These are phyloP conservation scores for Agrypnus murinus DNA, from an alignment of 2,888 invertebrate species.

Conservation along the genomic window DNA sequence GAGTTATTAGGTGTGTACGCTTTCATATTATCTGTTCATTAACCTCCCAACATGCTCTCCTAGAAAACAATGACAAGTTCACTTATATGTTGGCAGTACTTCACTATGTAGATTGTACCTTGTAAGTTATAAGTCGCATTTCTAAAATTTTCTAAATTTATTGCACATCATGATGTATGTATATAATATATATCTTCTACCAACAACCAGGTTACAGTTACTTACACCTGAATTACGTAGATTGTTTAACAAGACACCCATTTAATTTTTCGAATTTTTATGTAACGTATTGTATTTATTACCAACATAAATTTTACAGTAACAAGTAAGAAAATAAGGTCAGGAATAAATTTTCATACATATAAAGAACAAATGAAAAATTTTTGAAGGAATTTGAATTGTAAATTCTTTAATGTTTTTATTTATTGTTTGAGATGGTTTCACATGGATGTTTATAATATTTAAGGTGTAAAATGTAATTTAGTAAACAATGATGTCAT, in stretches of 20 bases:
- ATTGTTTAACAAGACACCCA: conserved; percentile 11
- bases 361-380: no score
- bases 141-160: conserved; percentile 21
- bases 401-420: no score
- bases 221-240: conserved; percentile 7
- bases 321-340: neutral
- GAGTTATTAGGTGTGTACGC: conserved; percentile 51
- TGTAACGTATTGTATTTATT: neutral
- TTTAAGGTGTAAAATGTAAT: no score
- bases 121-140: neutral
- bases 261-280: conserved; percentile 9
- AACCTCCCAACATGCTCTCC: conserved; percentile 34
- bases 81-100: neutral
- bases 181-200: no score
- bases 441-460: no score
- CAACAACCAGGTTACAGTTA: conserved; percentile 13
- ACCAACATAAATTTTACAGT: neutral
- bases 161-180: no score
- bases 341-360: no score
- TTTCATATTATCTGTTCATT: conserved; percentile 51
- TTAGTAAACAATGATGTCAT: no score
- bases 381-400: no score
- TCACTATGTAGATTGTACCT: no score
- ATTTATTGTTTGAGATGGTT: no score
- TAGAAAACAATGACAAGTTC: conserved; percentile 23